phyloP scores from a whole-genome alignment of 2,797 vertebrate species.

The Perodicticus potto region DNA sequence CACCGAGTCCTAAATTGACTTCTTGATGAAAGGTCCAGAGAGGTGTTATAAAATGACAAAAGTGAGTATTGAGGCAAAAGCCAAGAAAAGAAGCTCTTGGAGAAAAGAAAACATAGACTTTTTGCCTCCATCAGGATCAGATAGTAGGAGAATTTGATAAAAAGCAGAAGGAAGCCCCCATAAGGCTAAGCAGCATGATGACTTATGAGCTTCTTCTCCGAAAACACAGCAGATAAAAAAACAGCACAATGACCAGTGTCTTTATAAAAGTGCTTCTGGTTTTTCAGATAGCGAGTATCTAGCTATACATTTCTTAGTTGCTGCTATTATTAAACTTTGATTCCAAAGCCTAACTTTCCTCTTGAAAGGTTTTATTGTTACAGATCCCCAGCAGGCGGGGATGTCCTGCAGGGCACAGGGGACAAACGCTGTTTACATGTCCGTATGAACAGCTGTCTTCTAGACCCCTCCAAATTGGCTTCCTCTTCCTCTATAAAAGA shows the following conservation, averaged over 20 bases:
- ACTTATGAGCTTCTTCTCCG: neutral
- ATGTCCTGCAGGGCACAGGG: constrained; percentile 29
- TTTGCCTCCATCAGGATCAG: neutral
- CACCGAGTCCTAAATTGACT: too few species aligned
- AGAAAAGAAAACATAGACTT: neutral
- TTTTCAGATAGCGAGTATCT: neutral
- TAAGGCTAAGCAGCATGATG: rapidly evolving
- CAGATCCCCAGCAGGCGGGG: constrained; percentile 56
- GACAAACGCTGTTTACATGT: constrained; percentile 70
- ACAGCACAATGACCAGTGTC: neutral
- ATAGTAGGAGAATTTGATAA: neutral
- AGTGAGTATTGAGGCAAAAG: neutral
- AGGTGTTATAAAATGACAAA: neutral
- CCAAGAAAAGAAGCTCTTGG: neutral
- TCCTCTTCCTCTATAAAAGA: constrained; percentile 66
- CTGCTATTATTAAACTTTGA: neutral
- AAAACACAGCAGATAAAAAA: neutral
- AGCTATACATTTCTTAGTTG: neutral
- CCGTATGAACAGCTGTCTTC: constrained; percentile 69
- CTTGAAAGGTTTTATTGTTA: constrained; percentile 63
- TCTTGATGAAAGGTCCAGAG: neutral
- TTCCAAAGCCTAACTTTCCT: constrained; percentile 15
- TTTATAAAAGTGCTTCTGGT: neutral
- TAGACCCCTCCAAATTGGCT: constrained; percentile 41
- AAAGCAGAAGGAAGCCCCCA: neutral